Percentiles rank a stretch among this genome's conserved stretches.
Evolutionary conservation across 1,140 invertebrate species (phyloP).

Genomic region (Drosophila bifasciata): DNA sequence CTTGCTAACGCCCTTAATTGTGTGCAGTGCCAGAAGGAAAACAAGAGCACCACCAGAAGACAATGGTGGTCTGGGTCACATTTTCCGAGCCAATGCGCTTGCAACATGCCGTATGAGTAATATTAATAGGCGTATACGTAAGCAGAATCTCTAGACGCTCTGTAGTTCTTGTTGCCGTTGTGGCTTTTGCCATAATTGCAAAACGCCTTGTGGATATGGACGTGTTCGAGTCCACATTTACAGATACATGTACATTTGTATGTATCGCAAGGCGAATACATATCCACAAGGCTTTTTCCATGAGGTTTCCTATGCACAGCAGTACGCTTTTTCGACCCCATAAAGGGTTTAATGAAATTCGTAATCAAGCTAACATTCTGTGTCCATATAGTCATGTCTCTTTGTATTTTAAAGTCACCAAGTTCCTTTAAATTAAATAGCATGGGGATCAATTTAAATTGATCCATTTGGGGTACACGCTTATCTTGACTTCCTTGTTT

Average conservation of each 20-base stretch:
- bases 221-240: slow-evolving; percentile 21
- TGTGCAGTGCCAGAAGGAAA: slow-evolving; percentile 37
- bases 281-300: too few relatives aligned
- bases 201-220: slow-evolving; percentile 49
- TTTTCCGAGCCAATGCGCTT: slow-evolving; percentile 54
- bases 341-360: too few relatives aligned
- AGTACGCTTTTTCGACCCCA: too few relatives aligned
- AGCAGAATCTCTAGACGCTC: slow-evolving; percentile 52
- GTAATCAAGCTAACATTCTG: too few relatives aligned
- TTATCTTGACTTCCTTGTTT: slow-evolving; percentile 42
- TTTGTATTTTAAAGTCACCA: too few relatives aligned
- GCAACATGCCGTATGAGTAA: slow-evolving; percentile 66
- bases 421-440: too few relatives aligned
- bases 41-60: slow-evolving; percentile 12
- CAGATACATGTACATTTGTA: background rate
- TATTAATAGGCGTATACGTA: slow-evolving; percentile 69
- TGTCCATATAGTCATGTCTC: background rate
- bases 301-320: too few relatives aligned
- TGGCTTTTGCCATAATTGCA: slow-evolving; percentile 61
- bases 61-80: slow-evolving; percentile 54
- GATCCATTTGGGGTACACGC: slow-evolving; percentile 34
- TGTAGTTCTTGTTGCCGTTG: slow-evolving; percentile 12
- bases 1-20: slow-evolving; percentile 42
- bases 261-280: too few relatives aligned
- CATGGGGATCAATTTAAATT: too few relatives aligned